A percentile compares a stretch with the other conserved stretches of the same genome.
Evolutionary conservation across 2,113 vertebrate genomes (phyloP).

Genomic region (Cebidichthys violaceus): DNA sequence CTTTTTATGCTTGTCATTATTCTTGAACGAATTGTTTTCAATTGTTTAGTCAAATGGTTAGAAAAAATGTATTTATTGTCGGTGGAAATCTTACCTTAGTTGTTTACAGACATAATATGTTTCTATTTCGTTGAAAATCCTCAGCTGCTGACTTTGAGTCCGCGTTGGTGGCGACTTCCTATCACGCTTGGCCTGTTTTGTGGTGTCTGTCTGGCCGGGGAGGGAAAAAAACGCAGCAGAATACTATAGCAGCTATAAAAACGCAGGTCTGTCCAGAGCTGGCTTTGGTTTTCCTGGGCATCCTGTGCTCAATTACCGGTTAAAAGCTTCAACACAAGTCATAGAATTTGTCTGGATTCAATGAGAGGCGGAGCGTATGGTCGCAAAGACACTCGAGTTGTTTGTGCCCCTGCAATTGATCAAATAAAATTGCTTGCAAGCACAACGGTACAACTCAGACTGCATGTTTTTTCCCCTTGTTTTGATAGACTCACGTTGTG

Average conservation of each 20-base stretch:
- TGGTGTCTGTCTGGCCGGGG: conserved; percentile 88
- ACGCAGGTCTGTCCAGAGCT: conserved; percentile 91
- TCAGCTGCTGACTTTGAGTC: conserved; percentile 77
- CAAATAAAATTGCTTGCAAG: conserved; percentile 76
- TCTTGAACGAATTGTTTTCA: not conserved
- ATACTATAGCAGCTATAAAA: conserved; percentile 95
- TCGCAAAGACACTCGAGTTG: conserved; percentile 86
- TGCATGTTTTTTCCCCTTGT: conserved; percentile 10
- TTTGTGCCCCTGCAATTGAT: conserved; percentile 85
- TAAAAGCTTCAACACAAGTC: conserved; percentile 92
- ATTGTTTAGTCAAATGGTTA: not conserved
- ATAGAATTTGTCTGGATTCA: conserved; percentile 94
- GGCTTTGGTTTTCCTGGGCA: conserved; percentile 89
- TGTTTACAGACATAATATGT: conserved; percentile 2
- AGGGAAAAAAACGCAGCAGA: conserved; percentile 87
- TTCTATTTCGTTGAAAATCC: conserved; percentile 46
- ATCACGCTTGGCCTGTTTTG: conserved; percentile 83
- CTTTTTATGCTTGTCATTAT: not conserved
- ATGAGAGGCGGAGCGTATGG: conserved; percentile 91
- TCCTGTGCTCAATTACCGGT: conserved; percentile 93
- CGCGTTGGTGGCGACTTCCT: conserved; percentile 86
- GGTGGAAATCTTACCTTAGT: not conserved
- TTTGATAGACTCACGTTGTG: conserved; percentile 25
- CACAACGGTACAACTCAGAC: conserved; percentile 19
- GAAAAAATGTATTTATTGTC: not conserved